Conservation (phyloP, 2,797 vertebrate species). For the Clarias fuscus region DNA sequence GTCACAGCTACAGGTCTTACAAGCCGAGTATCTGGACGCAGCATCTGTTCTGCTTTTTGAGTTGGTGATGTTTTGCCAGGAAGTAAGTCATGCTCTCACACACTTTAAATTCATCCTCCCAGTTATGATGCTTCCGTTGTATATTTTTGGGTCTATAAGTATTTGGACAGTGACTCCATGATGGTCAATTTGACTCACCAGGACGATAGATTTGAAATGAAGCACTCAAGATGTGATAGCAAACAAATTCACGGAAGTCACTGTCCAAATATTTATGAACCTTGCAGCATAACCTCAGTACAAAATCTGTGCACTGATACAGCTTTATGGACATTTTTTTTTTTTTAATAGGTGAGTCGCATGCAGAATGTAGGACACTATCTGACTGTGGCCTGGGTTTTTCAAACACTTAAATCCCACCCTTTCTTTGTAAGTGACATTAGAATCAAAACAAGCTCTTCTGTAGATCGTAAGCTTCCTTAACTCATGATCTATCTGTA, state of each 20-base stretch:
- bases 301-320: background rate
- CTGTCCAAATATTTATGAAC: no score
- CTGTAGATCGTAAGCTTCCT: background rate
- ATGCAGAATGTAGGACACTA: constrained; percentile 59
- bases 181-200: no score
- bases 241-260: no score
- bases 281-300: background rate
- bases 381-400: constrained; percentile 73
- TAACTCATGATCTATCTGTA: constrained; percentile 21
- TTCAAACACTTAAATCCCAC: constrained; percentile 69
- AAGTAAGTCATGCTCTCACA: constrained; percentile 63
- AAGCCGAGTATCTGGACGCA: constrained; percentile 73
- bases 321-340: background rate
- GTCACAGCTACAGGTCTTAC: constrained; percentile 47
- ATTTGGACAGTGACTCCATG: no score
- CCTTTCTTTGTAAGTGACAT: constrained; percentile 66
- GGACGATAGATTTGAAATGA: no score
- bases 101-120: no score
- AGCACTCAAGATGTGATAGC: no score
- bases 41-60: constrained; percentile 79
- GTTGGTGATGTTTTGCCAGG: constrained; percentile 75
- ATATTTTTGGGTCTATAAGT: background rate
- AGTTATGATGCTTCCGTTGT: background rate
- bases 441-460: background rate
- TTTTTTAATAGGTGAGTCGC: constrained; percentile 63